phyloP scores from a whole-genome alignment of 1,140 invertebrate genomes.

The Pomacea maculata region DNA sequence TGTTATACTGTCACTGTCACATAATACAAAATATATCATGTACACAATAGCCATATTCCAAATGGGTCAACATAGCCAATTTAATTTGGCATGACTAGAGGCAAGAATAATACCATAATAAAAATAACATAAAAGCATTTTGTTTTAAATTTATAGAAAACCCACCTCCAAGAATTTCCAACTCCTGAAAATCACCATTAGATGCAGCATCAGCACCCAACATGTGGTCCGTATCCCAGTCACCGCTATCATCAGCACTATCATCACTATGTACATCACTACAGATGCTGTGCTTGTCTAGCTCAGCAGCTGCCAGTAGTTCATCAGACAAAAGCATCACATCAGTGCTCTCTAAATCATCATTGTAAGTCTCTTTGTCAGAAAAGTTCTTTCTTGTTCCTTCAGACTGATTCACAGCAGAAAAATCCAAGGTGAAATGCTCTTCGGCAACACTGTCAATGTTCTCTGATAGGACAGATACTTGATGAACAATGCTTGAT shows the following conservation, averaged over 20 bases:
- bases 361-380: no score
- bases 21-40: no score
- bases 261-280: background rate
- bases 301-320: constrained; percentile 1
- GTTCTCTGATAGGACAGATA: background rate
- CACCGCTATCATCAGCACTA: background rate
- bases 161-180: constrained; percentile 38
- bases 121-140: background rate
- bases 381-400: no score
- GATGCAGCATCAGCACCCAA: constrained; percentile 5
- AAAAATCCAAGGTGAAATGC: background rate
- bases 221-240: background rate
- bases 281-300: background rate
- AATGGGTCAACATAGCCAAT: no score
- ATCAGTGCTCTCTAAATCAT: background rate
- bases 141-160: background rate
- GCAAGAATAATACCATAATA: background rate
- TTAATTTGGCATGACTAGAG: no score
- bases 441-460: background rate
- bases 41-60: no score
- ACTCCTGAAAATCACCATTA: constrained; percentile 23
- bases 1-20: no score
- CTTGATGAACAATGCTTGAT: background rate
- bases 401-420: no score
- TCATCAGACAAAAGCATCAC: constrained; percentile 14